phyloP scores from a whole-genome alignment of 2,113 vertebrate genomes.

The Cyprinodon brontotheroides region DNA sequence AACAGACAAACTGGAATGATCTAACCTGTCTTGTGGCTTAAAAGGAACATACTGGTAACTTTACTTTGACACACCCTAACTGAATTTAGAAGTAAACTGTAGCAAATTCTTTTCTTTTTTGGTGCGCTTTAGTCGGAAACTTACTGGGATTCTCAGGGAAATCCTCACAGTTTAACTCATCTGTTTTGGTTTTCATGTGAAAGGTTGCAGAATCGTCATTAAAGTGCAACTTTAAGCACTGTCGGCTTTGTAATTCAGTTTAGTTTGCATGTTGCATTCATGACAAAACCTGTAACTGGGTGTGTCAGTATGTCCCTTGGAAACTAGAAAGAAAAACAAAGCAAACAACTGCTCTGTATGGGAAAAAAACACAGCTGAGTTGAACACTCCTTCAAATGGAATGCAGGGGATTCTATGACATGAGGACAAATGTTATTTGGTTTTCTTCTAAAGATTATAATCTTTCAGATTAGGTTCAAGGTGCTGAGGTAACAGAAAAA shows the following conservation, averaged over 20 bases:
- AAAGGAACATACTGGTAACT: not conserved
- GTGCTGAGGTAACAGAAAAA: not conserved
- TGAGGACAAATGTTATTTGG: not conserved
- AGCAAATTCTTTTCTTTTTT: not conserved
- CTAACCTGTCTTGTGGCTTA: slow-evolving; percentile 12
- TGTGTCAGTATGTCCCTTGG: slow-evolving; percentile 15
- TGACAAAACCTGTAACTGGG: not conserved
- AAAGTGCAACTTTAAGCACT: not conserved
- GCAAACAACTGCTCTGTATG: not conserved
- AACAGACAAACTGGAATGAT: not conserved
- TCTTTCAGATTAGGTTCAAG: not conserved
- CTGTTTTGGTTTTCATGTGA: not conserved
- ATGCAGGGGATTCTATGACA: slow-evolving; percentile 12
- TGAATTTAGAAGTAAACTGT: not conserved
- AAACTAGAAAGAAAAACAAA: slow-evolving; percentile 11
- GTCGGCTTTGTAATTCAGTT: not conserved
- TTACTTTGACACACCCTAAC: slow-evolving; percentile 19
- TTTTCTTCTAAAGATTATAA: not conserved
- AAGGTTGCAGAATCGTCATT: not conserved
- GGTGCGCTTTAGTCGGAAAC: not conserved
- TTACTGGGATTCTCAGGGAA: not conserved
- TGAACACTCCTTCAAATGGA: slow-evolving; percentile 22
- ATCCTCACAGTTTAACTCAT: not conserved
- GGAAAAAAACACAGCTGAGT: not conserved
- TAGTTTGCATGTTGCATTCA: not conserved